Percentiles rank a stretch among this genome's conserved stretches.
These are phyloP conservation scores for Athetis lepigone DNA, from an alignment of 2,888 invertebrate genomes.

Conservation along the genomic window DNA sequence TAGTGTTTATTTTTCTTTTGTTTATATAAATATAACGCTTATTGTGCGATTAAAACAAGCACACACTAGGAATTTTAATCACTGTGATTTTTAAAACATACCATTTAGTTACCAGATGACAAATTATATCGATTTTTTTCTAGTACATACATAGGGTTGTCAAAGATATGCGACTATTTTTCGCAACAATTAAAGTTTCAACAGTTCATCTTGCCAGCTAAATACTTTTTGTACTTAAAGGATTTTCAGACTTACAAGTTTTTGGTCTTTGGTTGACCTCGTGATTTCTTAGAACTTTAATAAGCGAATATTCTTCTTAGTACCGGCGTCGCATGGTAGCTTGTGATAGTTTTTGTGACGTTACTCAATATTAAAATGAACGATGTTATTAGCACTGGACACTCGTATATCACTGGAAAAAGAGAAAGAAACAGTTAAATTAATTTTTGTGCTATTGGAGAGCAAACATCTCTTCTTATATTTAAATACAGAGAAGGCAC, in stretches of 20 bases:
- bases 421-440: slow-evolving; percentile 25
- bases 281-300: slow-evolving; percentile 9
- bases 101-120: too few relatives aligned
- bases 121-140: too few relatives aligned
- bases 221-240: not conserved
- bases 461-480: too few relatives aligned
- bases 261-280: not conserved
- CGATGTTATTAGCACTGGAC: slow-evolving; percentile 73
- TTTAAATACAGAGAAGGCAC: too few relatives aligned
- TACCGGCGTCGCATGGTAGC: slow-evolving; percentile 75
- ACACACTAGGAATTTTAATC: too few relatives aligned
- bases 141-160: too few relatives aligned
- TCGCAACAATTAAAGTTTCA: too few relatives aligned
- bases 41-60: too few relatives aligned
- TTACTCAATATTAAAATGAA: slow-evolving; percentile 69
- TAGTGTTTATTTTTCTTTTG: slow-evolving; percentile 55
- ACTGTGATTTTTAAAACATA: too few relatives aligned
- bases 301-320: slow-evolving; percentile 69
- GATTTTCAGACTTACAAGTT: not conserved
- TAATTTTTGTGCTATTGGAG: too few relatives aligned
- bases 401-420: slow-evolving; percentile 90
- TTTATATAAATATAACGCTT: not conserved
- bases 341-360: slow-evolving; percentile 72
- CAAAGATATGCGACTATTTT: too few relatives aligned
- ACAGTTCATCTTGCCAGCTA: too few relatives aligned